Conservation (phyloP, 1,140 invertebrate genomes). For the Anthonomus grandis region DNA sequence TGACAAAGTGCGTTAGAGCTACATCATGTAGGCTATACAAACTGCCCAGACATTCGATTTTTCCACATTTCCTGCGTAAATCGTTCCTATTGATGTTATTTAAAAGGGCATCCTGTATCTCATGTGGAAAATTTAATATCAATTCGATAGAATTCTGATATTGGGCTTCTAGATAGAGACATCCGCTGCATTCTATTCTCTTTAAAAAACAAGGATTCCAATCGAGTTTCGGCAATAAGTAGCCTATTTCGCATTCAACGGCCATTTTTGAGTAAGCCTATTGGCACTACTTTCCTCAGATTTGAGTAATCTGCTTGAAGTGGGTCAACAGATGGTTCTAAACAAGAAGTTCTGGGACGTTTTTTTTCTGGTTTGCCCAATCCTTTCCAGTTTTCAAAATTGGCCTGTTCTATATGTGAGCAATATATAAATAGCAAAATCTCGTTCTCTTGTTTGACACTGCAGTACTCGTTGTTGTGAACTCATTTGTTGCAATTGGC, state of each 20-base stretch:
- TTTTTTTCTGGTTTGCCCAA: background rate
- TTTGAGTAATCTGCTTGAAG: background rate
- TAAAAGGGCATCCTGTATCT: background rate
- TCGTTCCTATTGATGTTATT: background rate
- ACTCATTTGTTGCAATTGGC: background rate
- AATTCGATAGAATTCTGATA: background rate
- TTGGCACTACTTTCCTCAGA: background rate
- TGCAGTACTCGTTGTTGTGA: too few relatives aligned
- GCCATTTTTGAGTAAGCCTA: background rate
- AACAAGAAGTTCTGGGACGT: too few relatives aligned
- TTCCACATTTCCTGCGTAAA: background rate
- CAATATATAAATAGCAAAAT: background rate
- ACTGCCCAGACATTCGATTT: background rate
- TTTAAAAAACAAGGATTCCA: background rate
- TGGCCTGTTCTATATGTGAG: too few relatives aligned
- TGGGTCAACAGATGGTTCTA: background rate
- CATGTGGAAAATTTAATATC: background rate
- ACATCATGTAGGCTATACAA: background rate
- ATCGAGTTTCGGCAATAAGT: background rate
- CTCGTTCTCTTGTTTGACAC: background rate
- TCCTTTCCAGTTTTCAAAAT: background rate
- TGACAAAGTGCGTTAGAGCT: background rate
- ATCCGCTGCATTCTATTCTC: background rate
- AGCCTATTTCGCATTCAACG: background rate
- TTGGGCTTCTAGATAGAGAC: background rate